These are phyloP conservation scores for Cuculus canorus DNA, from an alignment of 2,797 vertebrate genomes.

Conservation along the genomic window DNA sequence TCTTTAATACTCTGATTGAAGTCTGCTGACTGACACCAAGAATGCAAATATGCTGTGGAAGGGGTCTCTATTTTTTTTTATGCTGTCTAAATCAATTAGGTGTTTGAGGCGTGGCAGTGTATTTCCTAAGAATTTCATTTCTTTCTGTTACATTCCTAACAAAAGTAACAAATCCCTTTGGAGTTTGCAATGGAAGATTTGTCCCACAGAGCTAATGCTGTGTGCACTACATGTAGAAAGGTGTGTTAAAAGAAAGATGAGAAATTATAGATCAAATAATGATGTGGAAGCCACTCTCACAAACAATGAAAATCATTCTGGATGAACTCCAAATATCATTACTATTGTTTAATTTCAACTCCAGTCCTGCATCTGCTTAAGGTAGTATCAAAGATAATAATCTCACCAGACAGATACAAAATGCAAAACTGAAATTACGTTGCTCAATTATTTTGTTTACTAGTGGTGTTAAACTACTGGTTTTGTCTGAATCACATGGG, in stretches of 20 bases:
- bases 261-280: conserved; percentile 72
- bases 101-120: conserved; percentile 48
- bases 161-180: conserved; percentile 71
- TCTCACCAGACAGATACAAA: conserved; percentile 73
- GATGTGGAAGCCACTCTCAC: conserved; percentile 57
- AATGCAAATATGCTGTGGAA: conserved; percentile 32
- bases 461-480: conserved; percentile 46
- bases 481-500: conserved; percentile 60
- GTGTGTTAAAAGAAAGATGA: conserved; percentile 67
- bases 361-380: conserved; percentile 69
- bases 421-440: conserved; percentile 66
- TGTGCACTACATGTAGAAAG: conserved; percentile 42
- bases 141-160: conserved; percentile 66
- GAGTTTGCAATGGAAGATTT: conserved; percentile 55
- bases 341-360: conserved; percentile 73
- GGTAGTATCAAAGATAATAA: conserved; percentile 68
- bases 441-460: conserved; percentile 73
- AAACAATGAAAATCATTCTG: conserved; percentile 69
- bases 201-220: conserved; percentile 52
- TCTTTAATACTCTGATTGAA: conserved; percentile 8
- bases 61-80: conserved; percentile 44
- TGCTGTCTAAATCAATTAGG: conserved; percentile 67
- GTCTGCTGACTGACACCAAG: conserved; percentile 31
- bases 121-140: conserved; percentile 69
- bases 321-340: conserved; percentile 66